A percentile compares a stretch with the other conserved stretches of the same genome.
Conservation (phyloP, 2,888 invertebrate genomes). For the Therioaphis trifolii region DNA sequence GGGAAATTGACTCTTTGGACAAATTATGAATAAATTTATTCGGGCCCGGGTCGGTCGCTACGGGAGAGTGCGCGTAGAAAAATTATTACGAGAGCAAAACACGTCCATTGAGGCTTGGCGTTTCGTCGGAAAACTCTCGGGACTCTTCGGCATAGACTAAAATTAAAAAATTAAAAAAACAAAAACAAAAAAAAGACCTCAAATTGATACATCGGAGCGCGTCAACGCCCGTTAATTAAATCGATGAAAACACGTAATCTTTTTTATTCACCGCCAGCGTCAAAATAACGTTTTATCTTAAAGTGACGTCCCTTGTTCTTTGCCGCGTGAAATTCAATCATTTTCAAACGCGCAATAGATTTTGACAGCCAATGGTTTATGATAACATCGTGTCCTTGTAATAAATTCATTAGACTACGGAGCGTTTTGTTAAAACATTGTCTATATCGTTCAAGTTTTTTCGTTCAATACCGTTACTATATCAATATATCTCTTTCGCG, state of each 20-base stretch:
- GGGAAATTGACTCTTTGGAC: too few relatives aligned
- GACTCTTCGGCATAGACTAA: too few relatives aligned
- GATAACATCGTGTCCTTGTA: neutral
- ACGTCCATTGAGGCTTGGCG: too few relatives aligned
- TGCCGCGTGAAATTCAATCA: neutral
- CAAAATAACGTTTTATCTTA: neutral
- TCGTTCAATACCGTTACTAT: neutral
- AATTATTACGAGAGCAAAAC: too few relatives aligned
- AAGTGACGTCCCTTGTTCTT: neutral
- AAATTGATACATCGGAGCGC: too few relatives aligned
- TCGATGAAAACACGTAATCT: neutral
- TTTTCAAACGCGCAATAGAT: neutral
- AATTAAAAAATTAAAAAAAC: too few relatives aligned
- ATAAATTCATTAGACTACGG: neutral
- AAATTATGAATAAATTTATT: too few relatives aligned
- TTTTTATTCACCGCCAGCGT: neutral
- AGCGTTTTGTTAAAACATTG: slow-evolving; percentile 1
- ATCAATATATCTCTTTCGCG: neutral
- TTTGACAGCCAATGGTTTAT: neutral
- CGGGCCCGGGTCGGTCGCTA: too few relatives aligned
- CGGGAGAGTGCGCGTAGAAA: too few relatives aligned
- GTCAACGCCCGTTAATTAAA: neutral
- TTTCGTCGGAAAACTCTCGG: too few relatives aligned
- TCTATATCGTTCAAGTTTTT: neutral
- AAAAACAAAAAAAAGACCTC: too few relatives aligned